Percentiles rank a stretch among this genome's conserved stretches.
phyloP scores from a whole-genome alignment of 2,888 invertebrate genomes.

The Drosophila siamana region DNA sequence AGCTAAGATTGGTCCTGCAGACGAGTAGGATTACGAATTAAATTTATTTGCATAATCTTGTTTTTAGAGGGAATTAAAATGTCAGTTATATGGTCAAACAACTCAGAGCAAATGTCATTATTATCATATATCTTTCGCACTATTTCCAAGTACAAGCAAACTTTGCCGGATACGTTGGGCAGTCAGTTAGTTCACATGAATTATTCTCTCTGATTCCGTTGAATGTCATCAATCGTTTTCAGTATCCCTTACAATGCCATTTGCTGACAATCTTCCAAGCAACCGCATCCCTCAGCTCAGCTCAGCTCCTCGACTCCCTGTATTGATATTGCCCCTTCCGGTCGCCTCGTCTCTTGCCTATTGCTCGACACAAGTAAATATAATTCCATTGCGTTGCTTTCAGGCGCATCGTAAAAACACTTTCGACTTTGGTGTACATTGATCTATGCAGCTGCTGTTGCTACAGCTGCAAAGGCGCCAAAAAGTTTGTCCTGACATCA shows the following conservation, averaged over 20 bases:
- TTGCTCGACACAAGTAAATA: conserved; percentile 55
- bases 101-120: background rate
- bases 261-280: conserved; percentile 12
- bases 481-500: conserved; percentile 70
- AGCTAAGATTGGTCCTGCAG: no score
- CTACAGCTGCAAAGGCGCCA: conserved; percentile 47
- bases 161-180: background rate
- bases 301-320: background rate
- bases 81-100: background rate
- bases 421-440: conserved; percentile 50
- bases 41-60: no score
- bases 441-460: conserved; percentile 54
- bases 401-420: conserved; percentile 42
- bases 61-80: no score
- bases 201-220: background rate
- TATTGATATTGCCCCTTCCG: background rate
- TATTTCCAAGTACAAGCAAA: background rate
- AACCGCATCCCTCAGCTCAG: background rate
- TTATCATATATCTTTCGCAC: background rate
- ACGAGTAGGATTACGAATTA: no score
- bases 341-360: conserved; percentile 6
- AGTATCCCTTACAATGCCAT: conserved; percentile 35
- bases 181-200: conserved; percentile 9
- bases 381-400: conserved; percentile 58
- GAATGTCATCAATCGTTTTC: conserved; percentile 28